These are phyloP conservation scores for Picus viridis DNA, from an alignment of 2,797 vertebrate species.

Conservation along the genomic window DNA sequence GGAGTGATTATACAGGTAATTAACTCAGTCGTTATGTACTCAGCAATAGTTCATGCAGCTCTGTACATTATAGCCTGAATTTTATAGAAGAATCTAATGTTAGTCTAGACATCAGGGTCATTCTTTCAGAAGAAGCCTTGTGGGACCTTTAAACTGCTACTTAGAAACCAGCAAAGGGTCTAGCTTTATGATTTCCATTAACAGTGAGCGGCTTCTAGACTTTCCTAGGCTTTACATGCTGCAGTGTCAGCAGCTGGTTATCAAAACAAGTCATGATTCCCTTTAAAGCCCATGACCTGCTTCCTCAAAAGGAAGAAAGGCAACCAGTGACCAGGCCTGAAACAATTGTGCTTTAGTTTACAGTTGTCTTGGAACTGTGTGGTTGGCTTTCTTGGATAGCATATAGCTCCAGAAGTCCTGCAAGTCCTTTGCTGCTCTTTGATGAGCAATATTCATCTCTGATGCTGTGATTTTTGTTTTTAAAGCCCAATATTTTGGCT, in stretches of 20 bases:
- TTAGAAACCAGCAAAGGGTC: neutral
- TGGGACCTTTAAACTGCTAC: neutral
- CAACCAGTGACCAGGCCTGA: neutral
- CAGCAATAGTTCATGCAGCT: neutral
- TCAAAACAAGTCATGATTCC: neutral
- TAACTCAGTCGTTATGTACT: neutral
- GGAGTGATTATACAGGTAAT: conserved; percentile 40
- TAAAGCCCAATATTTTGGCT: neutral
- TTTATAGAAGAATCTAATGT: conserved; percentile 13
- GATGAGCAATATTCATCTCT: neutral
- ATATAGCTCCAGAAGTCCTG: neutral
- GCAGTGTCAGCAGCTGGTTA: neutral
- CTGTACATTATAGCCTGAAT: neutral
- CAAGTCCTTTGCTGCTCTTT: neutral
- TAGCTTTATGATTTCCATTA: neutral
- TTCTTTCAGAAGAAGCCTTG: neutral
- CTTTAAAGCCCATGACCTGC: neutral
- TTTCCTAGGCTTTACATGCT: neutral
- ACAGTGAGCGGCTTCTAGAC: neutral
- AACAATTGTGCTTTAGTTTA: neutral
- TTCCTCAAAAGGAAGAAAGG: neutral
- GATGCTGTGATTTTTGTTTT: neutral
- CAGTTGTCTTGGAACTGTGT: neutral
- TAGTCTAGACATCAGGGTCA: conserved; percentile 1
- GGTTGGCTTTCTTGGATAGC: neutral